Percentiles rank a stretch among this genome's conserved stretches.
These are phyloP conservation scores for Pipistrellus pipistrellus DNA, from an alignment of 2,797 vertebrate genomes.

Conservation along the genomic window DNA sequence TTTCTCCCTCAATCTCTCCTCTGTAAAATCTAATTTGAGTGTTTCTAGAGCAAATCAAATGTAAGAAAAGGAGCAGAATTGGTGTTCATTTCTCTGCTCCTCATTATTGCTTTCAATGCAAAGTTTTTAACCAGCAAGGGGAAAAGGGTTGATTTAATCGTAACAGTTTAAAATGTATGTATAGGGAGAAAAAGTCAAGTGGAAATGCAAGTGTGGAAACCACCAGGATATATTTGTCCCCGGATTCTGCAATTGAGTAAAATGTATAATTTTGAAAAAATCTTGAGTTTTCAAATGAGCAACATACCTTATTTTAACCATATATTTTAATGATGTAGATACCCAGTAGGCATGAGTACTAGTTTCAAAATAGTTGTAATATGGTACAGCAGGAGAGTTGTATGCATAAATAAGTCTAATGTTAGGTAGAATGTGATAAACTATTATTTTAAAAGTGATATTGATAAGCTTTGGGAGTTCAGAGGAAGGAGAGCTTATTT, in stretches of 20 bases:
- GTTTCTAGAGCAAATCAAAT: constrained; percentile 21
- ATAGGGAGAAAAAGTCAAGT: neutral
- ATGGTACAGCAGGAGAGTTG: neutral
- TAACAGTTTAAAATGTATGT: neutral
- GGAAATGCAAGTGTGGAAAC: neutral
- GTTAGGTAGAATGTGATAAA: neutral
- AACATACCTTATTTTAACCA: neutral
- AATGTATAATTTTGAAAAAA: constrained; percentile 49
- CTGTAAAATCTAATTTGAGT: constrained; percentile 47
- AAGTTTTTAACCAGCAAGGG: constrained; percentile 26
- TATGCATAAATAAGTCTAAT: neutral
- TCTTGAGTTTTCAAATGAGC: constrained; percentile 4
- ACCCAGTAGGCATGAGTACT: neutral
- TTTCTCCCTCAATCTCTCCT: neutral
- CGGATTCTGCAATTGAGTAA: neutral
- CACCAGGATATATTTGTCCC: neutral
- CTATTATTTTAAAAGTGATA: neutral
- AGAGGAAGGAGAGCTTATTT: constrained; percentile 21
- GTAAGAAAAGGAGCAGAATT: neutral
- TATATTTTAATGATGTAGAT: constrained; percentile 20
- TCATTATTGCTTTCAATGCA: neutral
- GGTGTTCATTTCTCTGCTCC: neutral
- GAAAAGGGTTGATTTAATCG: neutral
- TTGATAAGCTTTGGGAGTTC: neutral
- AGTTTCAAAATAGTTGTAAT: neutral